Evolutionary conservation across 53 echinoderm and acorn worm species (phyloP).

Genomic region (Glandiceps talaboti): DNA sequence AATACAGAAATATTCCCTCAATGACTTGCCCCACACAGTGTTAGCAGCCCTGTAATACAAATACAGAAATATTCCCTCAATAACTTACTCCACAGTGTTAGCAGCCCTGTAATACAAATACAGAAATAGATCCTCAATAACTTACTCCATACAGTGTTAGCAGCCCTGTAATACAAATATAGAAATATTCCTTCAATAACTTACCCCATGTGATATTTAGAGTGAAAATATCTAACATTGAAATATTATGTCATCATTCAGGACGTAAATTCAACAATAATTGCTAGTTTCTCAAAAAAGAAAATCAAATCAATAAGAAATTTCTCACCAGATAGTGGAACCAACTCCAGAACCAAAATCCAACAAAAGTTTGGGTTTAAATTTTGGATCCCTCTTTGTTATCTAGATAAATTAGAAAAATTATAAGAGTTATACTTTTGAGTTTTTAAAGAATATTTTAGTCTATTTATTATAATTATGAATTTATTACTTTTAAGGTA

Average conservation of each 20-base stretch:
- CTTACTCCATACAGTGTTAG: constrained; percentile 42
- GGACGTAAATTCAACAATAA: too few relatives aligned
- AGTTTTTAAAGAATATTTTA: too few relatives aligned
- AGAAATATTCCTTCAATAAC: too few relatives aligned
- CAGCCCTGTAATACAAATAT: constrained; percentile 71
- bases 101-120: too few relatives aligned
- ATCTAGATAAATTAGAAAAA: constrained; percentile 29
- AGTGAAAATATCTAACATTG: neutral
- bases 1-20: constrained; percentile 65
- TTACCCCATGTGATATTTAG: neutral
- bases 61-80: too few relatives aligned
- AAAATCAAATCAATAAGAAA: too few relatives aligned
- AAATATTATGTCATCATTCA: too few relatives aligned
- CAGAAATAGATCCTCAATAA: constrained; percentile 51
- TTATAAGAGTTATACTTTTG: too few relatives aligned
- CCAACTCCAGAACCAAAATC: constrained; percentile 95
- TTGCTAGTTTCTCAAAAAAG: too few relatives aligned
- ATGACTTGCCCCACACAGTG: constrained; percentile 34
- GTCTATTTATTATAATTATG: too few relatives aligned
- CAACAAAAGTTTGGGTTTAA: constrained; percentile 38
- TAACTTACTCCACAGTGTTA: too few relatives aligned
- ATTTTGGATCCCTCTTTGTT: constrained; percentile 44
- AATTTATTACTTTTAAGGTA: too few relatives aligned
- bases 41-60: constrained; percentile 65
- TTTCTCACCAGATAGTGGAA: constrained; percentile 52